A percentile compares a stretch with the other conserved stretches of the same genome.
phyloP scores from a whole-genome alignment of 2,113 vertebrate genomes.

The Riparia riparia region DNA sequence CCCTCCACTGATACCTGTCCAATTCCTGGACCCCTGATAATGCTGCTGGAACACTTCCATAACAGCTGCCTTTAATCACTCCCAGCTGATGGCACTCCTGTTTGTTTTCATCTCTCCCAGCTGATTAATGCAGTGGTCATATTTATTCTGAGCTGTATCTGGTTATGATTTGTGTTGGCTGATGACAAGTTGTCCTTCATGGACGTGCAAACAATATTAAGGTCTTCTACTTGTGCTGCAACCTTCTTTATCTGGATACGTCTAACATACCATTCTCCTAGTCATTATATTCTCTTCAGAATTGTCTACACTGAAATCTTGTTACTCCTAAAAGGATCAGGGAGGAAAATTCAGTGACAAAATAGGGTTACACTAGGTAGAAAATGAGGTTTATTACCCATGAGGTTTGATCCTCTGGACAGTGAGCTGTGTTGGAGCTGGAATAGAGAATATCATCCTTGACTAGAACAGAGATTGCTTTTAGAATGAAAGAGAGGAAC shows the following conservation, averaged over 20 bases:
- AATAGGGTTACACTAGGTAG: background rate
- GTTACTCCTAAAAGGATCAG: background rate
- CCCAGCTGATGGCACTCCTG: background rate
- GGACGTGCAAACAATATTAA: background rate
- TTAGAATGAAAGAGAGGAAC: slow-evolving; percentile 93
- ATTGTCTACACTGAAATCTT: background rate
- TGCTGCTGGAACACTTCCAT: background rate
- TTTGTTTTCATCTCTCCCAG: background rate
- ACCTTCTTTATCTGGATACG: background rate
- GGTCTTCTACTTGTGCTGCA: background rate
- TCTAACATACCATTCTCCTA: background rate
- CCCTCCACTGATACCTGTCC: background rate
- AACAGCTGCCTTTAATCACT: background rate
- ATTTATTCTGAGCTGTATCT: background rate
- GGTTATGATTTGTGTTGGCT: background rate
- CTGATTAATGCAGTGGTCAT: background rate
- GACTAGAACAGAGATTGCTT: slow-evolving; percentile 87
- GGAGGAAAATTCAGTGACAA: background rate
- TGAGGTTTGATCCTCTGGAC: slow-evolving; percentile 73
- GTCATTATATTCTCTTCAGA: background rate
- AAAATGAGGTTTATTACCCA: slow-evolving; percentile 73
- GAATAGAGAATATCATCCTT: slow-evolving; percentile 90
- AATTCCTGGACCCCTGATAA: background rate
- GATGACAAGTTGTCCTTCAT: background rate
- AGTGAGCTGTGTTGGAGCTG: slow-evolving; percentile 70